Evolutionary conservation across 1,140 invertebrate species (phyloP).

Genomic region (Calosoma granatense): DNA sequence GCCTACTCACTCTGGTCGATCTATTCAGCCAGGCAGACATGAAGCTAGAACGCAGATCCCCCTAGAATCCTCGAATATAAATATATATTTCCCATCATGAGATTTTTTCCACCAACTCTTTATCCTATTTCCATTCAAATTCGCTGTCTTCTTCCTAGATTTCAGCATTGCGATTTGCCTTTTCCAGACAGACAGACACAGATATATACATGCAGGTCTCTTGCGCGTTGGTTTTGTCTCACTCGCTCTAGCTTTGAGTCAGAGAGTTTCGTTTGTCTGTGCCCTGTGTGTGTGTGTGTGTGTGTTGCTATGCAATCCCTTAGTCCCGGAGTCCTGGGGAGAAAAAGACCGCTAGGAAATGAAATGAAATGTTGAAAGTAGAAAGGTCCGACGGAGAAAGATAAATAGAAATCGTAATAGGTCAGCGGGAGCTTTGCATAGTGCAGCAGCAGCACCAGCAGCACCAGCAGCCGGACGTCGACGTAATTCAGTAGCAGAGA

Average conservation of each 20-base stretch:
- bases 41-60: not conserved
- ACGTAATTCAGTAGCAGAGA: no score
- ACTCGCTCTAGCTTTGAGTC: no score
- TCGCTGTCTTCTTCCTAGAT: not conserved
- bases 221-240: no score
- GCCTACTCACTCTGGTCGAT: no score
- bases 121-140: constrained; percentile 6
- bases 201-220: no score
- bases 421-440: not conserved
- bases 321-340: no score
- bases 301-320: no score
- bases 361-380: not conserved
- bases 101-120: constrained; percentile 3
- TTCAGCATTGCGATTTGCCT: not conserved
- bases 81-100: not conserved
- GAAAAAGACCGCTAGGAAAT: not conserved
- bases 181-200: not conserved
- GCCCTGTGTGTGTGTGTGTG: no score
- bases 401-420: not conserved
- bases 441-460: no score
- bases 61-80: constrained; percentile 2
- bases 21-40: no score
- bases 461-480: no score
- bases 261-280: no score
- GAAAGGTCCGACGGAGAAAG: not conserved